Evolutionary conservation across 2,797 vertebrate species (phyloP), one percentile per base, ranked within the genome.

Genomic region (Fratercula arctica): DNA sequence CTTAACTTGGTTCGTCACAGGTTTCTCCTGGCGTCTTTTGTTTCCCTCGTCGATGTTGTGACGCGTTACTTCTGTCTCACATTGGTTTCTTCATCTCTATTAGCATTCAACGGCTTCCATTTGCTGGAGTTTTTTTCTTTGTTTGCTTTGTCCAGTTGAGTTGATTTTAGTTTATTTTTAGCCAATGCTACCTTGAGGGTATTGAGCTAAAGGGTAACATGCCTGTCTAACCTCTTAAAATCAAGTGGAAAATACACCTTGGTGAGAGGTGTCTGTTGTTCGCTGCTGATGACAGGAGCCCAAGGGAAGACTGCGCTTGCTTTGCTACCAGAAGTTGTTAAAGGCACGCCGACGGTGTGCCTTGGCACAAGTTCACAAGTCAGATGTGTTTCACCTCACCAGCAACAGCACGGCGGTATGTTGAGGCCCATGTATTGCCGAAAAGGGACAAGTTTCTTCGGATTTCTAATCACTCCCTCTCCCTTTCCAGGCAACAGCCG

Each of bases 381-480:
- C 16, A 15, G 11, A n/a, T 1, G 6, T 43, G 19, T 37, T 73
- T 54, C 35, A 29, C 8, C 31, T 43, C 18, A 19, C 29, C 26
- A 48, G 45, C 57, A 59, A 35, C 46, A 64, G 25, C 15, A 4
- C 2, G 9, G 53, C 19, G 24, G 46, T 20, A 37, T 5, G 11
- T 60, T 21, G 41, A 60, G 16, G 35, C 16, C 41, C 20, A 26
- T 10, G 1, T 29, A 13, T 60, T 50, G 31, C 35, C 31, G 13
- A 45, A 78, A 67, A 60, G 39, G 8, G 35, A 28, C 17, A 43
- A 37, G 35, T 60, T 61, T 37, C 53, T 48, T 48, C 4, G 20
- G 4, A 43, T 77, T 54, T 18, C 66, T 8, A 1, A 1, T 16
- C 5, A 0, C 4, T 53, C 14, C 19, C 8, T 84, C 4, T 53